These are phyloP conservation scores for Pristionchus maxplancki DNA, from an alignment of 2,888 invertebrate species.

Conservation along the genomic window DNA sequence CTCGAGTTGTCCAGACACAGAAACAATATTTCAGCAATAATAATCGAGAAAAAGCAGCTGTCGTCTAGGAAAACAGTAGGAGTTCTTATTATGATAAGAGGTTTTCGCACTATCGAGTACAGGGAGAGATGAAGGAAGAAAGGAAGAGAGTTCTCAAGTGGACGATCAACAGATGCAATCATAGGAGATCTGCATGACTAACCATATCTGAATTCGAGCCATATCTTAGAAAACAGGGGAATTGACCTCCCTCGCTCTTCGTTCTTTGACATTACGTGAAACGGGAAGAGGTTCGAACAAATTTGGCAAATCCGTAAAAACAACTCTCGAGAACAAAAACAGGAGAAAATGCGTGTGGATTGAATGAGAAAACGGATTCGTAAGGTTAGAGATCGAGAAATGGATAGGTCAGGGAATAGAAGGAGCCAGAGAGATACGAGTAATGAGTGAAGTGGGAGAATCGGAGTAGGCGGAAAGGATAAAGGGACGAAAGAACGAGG, in stretches of 20 bases:
- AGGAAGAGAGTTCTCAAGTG: background rate
- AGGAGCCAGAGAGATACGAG: background rate
- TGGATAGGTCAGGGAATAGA: background rate
- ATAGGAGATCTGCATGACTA: background rate
- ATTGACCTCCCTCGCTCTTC: background rate
- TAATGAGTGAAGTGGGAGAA: slow-evolving; percentile 5
- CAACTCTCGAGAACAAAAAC: background rate
- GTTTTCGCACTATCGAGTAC: background rate
- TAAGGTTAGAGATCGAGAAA: background rate
- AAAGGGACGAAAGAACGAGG: background rate
- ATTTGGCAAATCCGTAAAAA: background rate
- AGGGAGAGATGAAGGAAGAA: background rate
- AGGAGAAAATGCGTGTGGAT: background rate
- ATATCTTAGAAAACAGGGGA: background rate
- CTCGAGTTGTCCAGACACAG: too few species aligned
- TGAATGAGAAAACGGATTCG: background rate
- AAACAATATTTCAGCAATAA: too few species aligned
- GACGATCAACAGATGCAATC: background rate
- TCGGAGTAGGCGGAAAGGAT: background rate
- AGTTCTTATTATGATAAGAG: background rate
- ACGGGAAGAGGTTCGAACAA: background rate
- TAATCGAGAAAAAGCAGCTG: too few species aligned
- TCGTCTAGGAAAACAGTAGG: too few species aligned
- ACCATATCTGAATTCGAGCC: too few species aligned
- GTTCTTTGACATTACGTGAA: too few species aligned